Percentiles rank a stretch among this genome's conserved stretches.
Conservation (phyloP, 2,797 vertebrate species). For the Pteronotus mesoamericanus region DNA sequence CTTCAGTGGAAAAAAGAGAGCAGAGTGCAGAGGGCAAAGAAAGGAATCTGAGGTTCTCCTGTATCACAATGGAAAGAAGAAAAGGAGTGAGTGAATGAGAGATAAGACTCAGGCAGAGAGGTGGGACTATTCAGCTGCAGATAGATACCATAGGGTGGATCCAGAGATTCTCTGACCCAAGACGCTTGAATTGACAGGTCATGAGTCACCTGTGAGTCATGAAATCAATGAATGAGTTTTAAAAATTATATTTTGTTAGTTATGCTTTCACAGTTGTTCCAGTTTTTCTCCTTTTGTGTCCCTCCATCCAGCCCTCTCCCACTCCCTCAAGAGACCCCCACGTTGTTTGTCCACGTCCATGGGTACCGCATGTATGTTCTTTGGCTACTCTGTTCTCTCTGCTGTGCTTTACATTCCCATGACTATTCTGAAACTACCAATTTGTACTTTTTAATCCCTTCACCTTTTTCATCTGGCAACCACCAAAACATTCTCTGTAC, state of each 20-base stretch:
- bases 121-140: background rate
- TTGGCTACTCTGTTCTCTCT: background rate
- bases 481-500: background rate
- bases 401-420: background rate
- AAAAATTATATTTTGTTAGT: background rate
- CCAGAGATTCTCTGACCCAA: too few relatives aligned
- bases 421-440: background rate
- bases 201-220: background rate
- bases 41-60: background rate
- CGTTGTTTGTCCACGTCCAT: background rate
- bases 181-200: background rate
- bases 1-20: too few relatives aligned
- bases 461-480: background rate
- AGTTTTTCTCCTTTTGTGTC: background rate
- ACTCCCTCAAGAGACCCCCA: background rate
- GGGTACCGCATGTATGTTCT: background rate
- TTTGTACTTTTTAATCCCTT: background rate
- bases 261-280: background rate
- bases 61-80: background rate
- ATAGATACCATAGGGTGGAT: rapidly evolving
- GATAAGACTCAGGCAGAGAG: background rate
- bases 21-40: background rate
- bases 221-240: background rate
- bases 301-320: too few relatives aligned
- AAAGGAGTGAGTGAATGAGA: background rate